phyloP scores from a whole-genome alignment of 2,888 invertebrate genomes.

The Lepidocyrtinus sp. region DNA sequence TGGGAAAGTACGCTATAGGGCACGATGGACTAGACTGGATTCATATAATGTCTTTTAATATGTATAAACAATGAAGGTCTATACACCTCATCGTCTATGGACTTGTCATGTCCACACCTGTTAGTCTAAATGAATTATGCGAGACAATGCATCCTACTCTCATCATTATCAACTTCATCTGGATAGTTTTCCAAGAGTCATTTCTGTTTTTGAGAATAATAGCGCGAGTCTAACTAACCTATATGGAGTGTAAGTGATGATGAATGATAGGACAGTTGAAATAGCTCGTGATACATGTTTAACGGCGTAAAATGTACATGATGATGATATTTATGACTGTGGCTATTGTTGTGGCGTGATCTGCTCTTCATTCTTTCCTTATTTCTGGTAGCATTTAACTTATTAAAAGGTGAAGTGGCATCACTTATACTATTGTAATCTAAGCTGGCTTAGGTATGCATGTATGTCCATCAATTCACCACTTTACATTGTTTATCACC shows the following conservation, averaged over 20 bases:
- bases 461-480: no score
- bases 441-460: no score
- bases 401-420: background rate
- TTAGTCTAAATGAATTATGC: conserved; percentile 61
- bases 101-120: conserved; percentile 63
- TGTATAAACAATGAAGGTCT: background rate
- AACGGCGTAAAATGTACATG: no score
- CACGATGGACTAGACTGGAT: background rate
- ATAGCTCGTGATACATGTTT: background rate
- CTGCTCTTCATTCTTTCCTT: background rate
- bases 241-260: no score
- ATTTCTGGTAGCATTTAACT: background rate
- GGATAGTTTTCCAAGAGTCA: no score
- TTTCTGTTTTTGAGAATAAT: background rate
- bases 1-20: background rate
- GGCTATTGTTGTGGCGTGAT: background rate
- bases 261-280: background rate
- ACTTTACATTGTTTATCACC: background rate
- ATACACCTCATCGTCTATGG: conserved; percentile 24
- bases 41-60: background rate
- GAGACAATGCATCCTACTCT: conserved; percentile 56
- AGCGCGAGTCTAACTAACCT: no score
- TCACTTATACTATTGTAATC: no score
- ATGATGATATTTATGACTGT: no score
- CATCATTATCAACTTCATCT: conserved; percentile 42